A percentile compares a stretch with the other conserved stretches of the same genome.
phyloP scores from a whole-genome alignment of 1,140 invertebrate genomes.

The Panagrolaimus sp. region DNA sequence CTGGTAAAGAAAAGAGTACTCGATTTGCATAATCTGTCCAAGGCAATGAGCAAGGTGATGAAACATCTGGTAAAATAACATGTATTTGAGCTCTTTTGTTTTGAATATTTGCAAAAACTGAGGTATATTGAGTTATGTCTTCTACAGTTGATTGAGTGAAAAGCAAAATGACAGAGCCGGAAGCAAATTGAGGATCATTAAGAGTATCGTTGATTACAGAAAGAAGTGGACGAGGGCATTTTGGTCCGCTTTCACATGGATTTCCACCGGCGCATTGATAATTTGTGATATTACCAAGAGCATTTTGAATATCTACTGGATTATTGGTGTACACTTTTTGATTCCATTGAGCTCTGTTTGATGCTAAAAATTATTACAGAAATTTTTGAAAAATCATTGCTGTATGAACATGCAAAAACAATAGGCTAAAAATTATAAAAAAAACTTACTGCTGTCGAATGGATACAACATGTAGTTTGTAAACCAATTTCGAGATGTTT shows the following conservation, averaged over 20 bases:
- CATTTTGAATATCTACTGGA: slow-evolving; percentile 24
- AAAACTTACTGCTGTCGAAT: slow-evolving; percentile 34
- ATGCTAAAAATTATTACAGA: slow-evolving; percentile 17
- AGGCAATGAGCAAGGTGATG: not conserved
- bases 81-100: slow-evolving; percentile 3
- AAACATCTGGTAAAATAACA: not conserved
- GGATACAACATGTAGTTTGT: slow-evolving; percentile 38
- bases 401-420: no score
- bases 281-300: slow-evolving; percentile 26
- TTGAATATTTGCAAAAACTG: not conserved
- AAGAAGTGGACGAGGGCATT: slow-evolving; percentile 31
- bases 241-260: slow-evolving; percentile 22
- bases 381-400: not conserved
- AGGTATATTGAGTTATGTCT: not conserved
- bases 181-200: slow-evolving; percentile 16
- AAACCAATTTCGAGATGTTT: slow-evolving; percentile 31
- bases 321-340: slow-evolving; percentile 13
- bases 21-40: not conserved
- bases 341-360: slow-evolving; percentile 28
- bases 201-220: slow-evolving; percentile 22
- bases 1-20: not conserved
- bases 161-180: slow-evolving; percentile 32
- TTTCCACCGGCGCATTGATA: slow-evolving; percentile 29
- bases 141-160: slow-evolving; percentile 26
- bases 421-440: no score